Percentiles rank a stretch among this genome's conserved stretches.
phyloP scores from a whole-genome alignment of 2,888 invertebrate species.

The Panopea generosa region DNA sequence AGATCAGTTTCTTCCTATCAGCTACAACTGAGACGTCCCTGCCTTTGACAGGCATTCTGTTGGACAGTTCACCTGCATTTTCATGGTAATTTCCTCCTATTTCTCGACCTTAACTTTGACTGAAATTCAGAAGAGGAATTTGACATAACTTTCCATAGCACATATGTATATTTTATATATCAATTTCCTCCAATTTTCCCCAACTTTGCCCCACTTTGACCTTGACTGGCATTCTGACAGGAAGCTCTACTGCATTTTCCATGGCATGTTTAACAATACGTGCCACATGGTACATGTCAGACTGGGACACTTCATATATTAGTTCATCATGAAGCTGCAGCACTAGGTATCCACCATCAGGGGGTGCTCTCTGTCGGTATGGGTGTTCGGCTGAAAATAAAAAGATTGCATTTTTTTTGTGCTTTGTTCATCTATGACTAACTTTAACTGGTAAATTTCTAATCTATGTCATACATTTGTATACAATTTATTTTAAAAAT shows the following conservation, averaged over 20 bases:
- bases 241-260: conserved; percentile 91
- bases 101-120: too few relatives aligned
- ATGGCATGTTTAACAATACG: conserved; percentile 91
- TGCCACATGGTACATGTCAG: conserved; percentile 84
- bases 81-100: too few relatives aligned
- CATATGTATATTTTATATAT: too few relatives aligned
- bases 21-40: conserved; percentile 93
- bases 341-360: conserved; percentile 88
- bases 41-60: conserved; percentile 95
- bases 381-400: conserved; percentile 31
- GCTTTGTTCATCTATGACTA: too few relatives aligned
- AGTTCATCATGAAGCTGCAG: conserved; percentile 98
- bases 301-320: conserved; percentile 93
- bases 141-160: too few relatives aligned
- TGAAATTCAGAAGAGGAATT: too few relatives aligned
- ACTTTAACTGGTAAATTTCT: too few relatives aligned
- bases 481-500: too few relatives aligned
- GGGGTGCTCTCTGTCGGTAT: conserved; percentile 24
- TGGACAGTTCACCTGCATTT: conserved; percentile 89
- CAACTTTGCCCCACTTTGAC: conserved; percentile 93
- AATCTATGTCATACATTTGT: too few relatives aligned
- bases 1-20: conserved; percentile 10
- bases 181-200: conserved; percentile 86
- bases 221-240: conserved; percentile 95
- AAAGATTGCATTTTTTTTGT: too few relatives aligned